Percentiles rank a stretch among this genome's conserved stretches.
These are phyloP conservation scores for Lagodon rhomboides DNA, from an alignment of 2,797 vertebrate species.

Conservation along the genomic window DNA sequence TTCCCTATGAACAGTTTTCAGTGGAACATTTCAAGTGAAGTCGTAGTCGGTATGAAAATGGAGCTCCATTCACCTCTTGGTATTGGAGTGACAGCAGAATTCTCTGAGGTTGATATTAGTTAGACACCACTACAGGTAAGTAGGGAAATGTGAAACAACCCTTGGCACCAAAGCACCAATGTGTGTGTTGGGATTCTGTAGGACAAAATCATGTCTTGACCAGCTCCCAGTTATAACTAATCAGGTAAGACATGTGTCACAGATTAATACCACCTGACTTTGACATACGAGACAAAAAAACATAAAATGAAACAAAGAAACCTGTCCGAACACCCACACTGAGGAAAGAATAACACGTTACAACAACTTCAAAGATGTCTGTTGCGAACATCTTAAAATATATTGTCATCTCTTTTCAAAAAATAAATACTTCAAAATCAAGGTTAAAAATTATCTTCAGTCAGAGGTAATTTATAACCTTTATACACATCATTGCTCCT, in stretches of 20 bases:
- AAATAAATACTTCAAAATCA: slow-evolving; percentile 69
- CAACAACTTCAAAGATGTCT: slow-evolving; percentile 30
- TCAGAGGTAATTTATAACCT: slow-evolving; percentile 14
- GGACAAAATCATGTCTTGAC: neutral
- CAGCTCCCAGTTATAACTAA: neutral
- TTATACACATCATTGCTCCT: slow-evolving; percentile 12
- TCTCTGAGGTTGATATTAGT: neutral
- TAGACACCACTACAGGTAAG: neutral
- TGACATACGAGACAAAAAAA: neutral
- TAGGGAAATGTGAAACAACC: neutral
- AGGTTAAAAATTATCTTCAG: slow-evolving; percentile 31
- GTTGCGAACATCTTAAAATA: slow-evolving; percentile 53
- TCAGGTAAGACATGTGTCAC: neutral
- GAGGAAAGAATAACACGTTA: neutral
- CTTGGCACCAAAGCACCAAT: neutral
- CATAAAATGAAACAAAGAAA: slow-evolving; percentile 6
- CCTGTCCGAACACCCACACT: neutral
- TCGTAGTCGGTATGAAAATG: neutral
- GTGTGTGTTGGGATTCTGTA: neutral
- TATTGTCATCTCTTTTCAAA: slow-evolving; percentile 34
- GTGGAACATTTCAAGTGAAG: neutral
- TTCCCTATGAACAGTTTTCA: neutral
- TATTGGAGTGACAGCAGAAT: neutral
- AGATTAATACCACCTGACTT: neutral
- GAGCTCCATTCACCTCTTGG: neutral